A percentile compares a stretch with the other conserved stretches of the same genome.
phyloP scores from a whole-genome alignment of 2,797 vertebrate species.

The Enteromius paludinosus region DNA sequence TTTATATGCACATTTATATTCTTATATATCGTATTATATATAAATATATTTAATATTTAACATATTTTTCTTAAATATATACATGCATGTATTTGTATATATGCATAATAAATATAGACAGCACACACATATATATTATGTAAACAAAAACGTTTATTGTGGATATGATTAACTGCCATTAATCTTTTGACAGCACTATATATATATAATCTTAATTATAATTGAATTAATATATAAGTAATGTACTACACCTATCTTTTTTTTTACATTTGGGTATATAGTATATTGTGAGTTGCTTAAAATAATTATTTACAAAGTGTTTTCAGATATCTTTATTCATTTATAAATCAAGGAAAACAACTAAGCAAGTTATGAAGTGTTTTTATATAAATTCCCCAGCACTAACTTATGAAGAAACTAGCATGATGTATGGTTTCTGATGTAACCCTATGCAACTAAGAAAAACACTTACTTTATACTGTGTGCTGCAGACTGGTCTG shows the following conservation, averaged over 20 bases:
- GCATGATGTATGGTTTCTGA: constrained; percentile 14
- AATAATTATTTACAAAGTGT: not conserved
- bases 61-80: no score
- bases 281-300: not conserved
- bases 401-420: constrained; percentile 1
- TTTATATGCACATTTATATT: no score
- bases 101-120: no score
- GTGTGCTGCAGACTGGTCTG: not conserved
- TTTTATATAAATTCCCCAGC: not conserved
- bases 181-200: no score
- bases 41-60: no score
- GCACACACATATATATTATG: no score
- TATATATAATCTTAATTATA: no score
- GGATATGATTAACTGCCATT: no score
- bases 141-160: no score
- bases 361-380: not conserved
- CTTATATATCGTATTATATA: no score
- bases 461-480: not conserved
- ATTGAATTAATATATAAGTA: no score
- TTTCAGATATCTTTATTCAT: not conserved
- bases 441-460: constrained; percentile 7
- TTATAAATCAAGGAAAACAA: not conserved
- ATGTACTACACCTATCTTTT: not conserved
- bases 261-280: not conserved
- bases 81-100: no score